Conservation (phyloP, 2,113 vertebrate genomes). For the Pipa parva region DNA sequence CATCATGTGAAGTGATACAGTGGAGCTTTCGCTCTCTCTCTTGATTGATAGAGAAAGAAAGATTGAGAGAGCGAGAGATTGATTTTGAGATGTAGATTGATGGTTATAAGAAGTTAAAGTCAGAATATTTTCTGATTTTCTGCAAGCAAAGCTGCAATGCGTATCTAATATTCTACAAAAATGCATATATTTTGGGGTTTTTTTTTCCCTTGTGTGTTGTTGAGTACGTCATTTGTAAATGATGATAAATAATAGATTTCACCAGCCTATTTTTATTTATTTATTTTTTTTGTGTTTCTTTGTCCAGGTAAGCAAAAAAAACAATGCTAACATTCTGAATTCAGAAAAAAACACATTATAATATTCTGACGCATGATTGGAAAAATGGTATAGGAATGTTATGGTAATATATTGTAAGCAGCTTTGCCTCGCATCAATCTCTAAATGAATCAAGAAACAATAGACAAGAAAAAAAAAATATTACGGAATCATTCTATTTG, state of each 20-base stretch:
- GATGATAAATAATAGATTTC: not conserved
- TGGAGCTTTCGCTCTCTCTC: no score
- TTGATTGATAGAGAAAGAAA: no score
- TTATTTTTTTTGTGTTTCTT: no score
- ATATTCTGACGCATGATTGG: conserved; percentile 30
- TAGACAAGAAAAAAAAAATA: not conserved
- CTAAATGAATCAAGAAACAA: conserved; percentile 32
- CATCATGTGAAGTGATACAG: no score
- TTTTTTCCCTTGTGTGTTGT: not conserved
- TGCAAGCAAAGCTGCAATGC: no score
- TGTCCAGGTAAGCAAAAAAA: not conserved
- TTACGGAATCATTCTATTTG: conserved; percentile 46
- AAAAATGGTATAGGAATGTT: conserved; percentile 39
- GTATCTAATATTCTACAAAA: no score
- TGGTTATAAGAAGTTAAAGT: no score
- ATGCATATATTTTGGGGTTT: no score
- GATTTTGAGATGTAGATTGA: no score
- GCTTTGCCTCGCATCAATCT: conserved; percentile 19
- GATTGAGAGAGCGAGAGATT: no score
- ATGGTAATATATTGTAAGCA: conserved; percentile 18
- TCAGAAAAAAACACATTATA: conserved; percentile 12
- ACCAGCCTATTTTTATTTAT: not conserved
- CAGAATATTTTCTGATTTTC: no score
- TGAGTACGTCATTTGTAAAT: not conserved
- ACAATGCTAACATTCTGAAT: conserved; percentile 23